Evolutionary conservation across 2,888 invertebrate genomes (phyloP), one percentile per base, ranked within the genome.

Genomic region (Mesodorylaimus sp.): DNA sequence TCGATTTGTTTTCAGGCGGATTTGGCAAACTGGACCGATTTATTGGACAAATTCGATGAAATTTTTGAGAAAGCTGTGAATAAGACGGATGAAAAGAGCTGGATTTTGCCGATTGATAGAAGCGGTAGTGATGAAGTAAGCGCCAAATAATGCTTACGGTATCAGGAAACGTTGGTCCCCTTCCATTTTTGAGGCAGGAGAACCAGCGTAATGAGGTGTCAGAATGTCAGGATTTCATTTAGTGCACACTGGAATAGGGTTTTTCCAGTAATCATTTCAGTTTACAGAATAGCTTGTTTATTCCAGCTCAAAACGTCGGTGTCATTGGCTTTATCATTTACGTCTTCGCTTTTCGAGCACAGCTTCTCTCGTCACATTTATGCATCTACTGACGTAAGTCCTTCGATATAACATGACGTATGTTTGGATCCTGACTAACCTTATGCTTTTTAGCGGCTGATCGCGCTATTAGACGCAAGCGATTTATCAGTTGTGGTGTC

Each of bases 21-120:
- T n/a, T n/a, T n/a, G n/a, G n/a, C n/a, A n/a, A n/a, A n/a, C 66
- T 85, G 84, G 84, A 80, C 82, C 54, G 81, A 82, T 68, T 78
- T 83, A 23, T 69, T 84, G 50, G 83, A 84, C 68, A 74, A 78
- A 41, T 68, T 70, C 60, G 69, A 70, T 59, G 74, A 74, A 50
- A 79, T 83, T 55, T 70, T 84, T 53, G 82, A 81, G 58, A 77
- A 77, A 62, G 80, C 81, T n/a, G 78, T 80, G 45, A 71, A 74
- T 51, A 73, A 72, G 55, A 73, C 73, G 52, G 68, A 70, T 19
- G 76, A 76, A 50, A 76, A 75, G 58, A 74, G 75, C 57, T 81
- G 80, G 80, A 75, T 77, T 56, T 68, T 84, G 57, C 75, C 77
- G 50, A 81, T 82, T 68, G 83, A 84, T 72, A 71, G 76, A 51